Evolutionary conservation across 2,797 vertebrate genomes (phyloP), one percentile per base, ranked within the genome.

Genomic region (Arrhamphus sclerolepis): DNA sequence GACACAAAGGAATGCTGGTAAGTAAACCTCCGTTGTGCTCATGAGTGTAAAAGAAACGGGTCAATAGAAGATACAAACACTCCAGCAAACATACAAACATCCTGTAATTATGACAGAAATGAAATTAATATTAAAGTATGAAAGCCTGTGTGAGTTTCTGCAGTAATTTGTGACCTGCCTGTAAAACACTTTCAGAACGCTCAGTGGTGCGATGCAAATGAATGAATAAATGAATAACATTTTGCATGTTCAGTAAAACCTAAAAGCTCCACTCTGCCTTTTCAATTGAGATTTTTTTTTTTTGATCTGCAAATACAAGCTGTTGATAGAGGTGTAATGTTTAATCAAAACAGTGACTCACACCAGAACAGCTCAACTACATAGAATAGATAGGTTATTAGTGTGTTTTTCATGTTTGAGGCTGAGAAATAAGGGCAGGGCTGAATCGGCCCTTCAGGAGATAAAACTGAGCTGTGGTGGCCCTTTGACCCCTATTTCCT

Each of bases 211-310:
- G 18, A 64, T 80, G 72, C 67, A 74, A 72, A 79, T 76, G 44
- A 61, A 47, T 38, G 62, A 75, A 80, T 80, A 72, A 39, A 80
- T 79, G 68, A 75, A 80, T 80, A 41, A 71, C 39, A 48, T 17
- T 24, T 2, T 20, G 31, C 1, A 20, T 41, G 14, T 18, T 26
- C 0, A 7, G 34, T 59, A 49, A 78, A 75, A 26, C 62, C 55
- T 71, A 44, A 71, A 78, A 75, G 69, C 70, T 20, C 39, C 18
- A 11, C 22, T 46, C 41, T 24, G 24, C 24, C 58, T 29, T 57
- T 49, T 21, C 17, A 24, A 43, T 49, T 41, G 38, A 78, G n/a
- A n/a, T 18, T 40, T 44, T 22, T 14, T 4, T 13, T 46, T 67
- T 68, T 41, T 43, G 40, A 72, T 71, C 43, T 29, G 29, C 16